Evolutionary conservation across 2,888 invertebrate genomes (phyloP).

Genomic region (Choristoneura rosaceana): DNA sequence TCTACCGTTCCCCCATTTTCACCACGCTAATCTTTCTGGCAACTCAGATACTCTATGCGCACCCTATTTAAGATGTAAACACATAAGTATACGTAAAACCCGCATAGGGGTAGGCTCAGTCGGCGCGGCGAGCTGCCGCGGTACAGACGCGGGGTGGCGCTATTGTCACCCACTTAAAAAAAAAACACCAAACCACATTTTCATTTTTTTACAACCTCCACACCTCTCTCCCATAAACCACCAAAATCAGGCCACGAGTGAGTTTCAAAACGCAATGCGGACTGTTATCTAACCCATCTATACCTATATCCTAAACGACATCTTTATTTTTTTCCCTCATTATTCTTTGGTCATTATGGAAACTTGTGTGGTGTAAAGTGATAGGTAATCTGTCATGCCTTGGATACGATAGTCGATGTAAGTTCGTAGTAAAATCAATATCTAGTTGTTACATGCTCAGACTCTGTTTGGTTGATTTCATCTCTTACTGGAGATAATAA

Average conservation of each 20-base stretch:
- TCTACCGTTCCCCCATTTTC: not conserved
- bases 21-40: constrained; percentile 38
- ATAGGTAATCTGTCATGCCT: constrained; percentile 38
- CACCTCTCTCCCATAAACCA: not conserved
- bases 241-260: not conserved
- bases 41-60: constrained; percentile 59
- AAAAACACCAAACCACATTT: constrained; percentile 45
- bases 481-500: constrained; percentile 26
- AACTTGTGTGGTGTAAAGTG: constrained; percentile 39
- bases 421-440: constrained; percentile 40
- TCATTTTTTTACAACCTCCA: constrained; percentile 24
- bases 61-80: constrained; percentile 83
- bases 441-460: constrained; percentile 31
- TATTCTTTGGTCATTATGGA: constrained; percentile 23
- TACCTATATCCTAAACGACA: not conserved
- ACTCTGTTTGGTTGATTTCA: constrained; percentile 26
- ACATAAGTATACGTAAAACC: constrained; percentile 72
- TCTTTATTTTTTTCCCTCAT: constrained; percentile 21
- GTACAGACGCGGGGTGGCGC: constrained; percentile 60
- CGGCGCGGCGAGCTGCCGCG: constrained; percentile 73
- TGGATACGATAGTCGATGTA: constrained; percentile 35
- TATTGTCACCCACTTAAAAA: constrained; percentile 50
- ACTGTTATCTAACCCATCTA: constrained; percentile 13
- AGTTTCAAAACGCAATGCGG: constrained; percentile 6
- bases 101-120: constrained; percentile 66